Percentiles rank a stretch among this genome's conserved stretches.
phyloP scores from a whole-genome alignment of 2,113 vertebrate species.

The Crotalus viridis region DNA sequence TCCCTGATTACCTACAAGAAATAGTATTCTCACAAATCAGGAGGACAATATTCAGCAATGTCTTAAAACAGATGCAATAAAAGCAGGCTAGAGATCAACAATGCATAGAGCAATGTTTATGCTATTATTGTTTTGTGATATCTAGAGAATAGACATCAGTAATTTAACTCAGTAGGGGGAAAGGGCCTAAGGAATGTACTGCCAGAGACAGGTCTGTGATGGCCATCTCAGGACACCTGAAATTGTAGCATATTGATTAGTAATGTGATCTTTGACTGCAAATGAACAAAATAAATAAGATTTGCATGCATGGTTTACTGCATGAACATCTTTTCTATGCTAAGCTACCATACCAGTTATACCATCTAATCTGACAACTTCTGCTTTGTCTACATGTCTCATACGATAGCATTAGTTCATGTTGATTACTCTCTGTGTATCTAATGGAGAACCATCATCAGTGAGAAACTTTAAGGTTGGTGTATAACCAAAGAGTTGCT shows the following conservation, averaged over 20 bases:
- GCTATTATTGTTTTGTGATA: neutral
- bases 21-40: neutral
- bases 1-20: neutral
- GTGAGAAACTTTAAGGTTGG: too few species aligned
- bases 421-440: neutral
- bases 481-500: neutral
- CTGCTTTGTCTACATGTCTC: neutral
- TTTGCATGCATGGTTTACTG: neutral
- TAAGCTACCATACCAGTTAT: neutral
- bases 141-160: neutral
- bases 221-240: neutral
- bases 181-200: neutral
- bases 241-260: neutral
- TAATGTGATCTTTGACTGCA: neutral
- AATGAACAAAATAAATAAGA: neutral
- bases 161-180: neutral
- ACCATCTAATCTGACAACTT: neutral
- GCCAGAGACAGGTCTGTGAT: neutral
- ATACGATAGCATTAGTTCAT: neutral
- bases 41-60: neutral
- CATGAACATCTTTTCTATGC: neutral
- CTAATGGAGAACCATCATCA: neutral
- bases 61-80: neutral
- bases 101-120: neutral
- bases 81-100: neutral